Evolutionary conservation across 2,113 vertebrate genomes (phyloP).

Genomic region (Zosterops lateralis): DNA sequence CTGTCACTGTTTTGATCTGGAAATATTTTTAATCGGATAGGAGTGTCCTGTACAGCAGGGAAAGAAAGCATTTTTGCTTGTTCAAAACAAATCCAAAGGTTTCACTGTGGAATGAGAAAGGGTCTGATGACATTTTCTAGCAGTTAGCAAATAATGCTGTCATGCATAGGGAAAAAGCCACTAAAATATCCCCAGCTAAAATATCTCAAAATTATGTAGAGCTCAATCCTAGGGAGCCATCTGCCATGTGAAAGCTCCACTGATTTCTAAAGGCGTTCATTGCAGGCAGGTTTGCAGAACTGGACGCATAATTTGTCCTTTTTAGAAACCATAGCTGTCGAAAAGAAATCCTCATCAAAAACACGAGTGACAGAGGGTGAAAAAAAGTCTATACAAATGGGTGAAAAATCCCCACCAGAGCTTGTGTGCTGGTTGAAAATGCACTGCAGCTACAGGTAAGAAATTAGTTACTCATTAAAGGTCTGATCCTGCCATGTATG

Average conservation of each 20-base stretch:
- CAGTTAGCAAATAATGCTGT: constrained; percentile 52
- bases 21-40: background rate
- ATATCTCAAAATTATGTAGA: constrained; percentile 55
- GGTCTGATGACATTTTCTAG: constrained; percentile 56
- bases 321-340: constrained; percentile 21
- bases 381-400: background rate
- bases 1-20: background rate
- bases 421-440: background rate
- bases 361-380: background rate
- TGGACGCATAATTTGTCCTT: constrained; percentile 54
- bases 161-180: constrained; percentile 58
- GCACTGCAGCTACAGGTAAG: background rate
- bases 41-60: background rate
- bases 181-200: constrained; percentile 63
- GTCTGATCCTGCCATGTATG: background rate
- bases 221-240: constrained; percentile 51
- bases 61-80: background rate
- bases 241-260: constrained; percentile 61
- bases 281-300: constrained; percentile 41
- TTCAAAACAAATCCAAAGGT: background rate
- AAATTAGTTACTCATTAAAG: background rate
- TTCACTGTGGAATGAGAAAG: constrained; percentile 30
- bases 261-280: constrained; percentile 30
- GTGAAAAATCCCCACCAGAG: background rate
- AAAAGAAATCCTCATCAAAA: constrained; percentile 12